phyloP scores from a whole-genome alignment of 2,888 invertebrate species.

The Sarcophaga subvicina region DNA sequence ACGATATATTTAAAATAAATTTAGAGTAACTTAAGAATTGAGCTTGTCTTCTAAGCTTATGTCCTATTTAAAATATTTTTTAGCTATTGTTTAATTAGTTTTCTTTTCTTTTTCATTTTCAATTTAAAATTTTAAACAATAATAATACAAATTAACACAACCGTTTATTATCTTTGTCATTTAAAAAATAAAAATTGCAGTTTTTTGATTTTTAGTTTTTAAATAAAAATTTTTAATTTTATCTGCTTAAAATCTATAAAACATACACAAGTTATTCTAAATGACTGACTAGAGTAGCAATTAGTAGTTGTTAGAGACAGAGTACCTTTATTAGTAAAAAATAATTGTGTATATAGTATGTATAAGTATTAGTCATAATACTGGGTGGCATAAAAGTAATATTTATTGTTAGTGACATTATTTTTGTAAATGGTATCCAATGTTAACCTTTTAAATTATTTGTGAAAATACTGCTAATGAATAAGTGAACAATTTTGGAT shows the following conservation, averaged over 20 bases:
- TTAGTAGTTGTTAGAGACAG: not conserved
- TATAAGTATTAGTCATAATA: not conserved
- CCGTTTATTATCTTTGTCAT: not conserved
- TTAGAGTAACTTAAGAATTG: not conserved
- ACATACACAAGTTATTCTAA: constrained; percentile 30
- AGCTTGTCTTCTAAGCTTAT: not conserved
- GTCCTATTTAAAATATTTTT: not conserved
- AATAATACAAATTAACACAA: constrained; percentile 18
- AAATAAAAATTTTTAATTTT: not conserved
- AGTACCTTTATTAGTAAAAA: constrained; percentile 4
- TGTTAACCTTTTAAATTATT: too few species aligned
- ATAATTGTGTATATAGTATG: not conserved
- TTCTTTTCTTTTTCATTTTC: not conserved
- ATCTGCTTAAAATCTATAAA: constrained; percentile 47
- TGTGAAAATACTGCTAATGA: too few species aligned
- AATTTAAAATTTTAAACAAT: not conserved
- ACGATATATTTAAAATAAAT: not conserved
- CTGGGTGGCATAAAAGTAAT: too few species aligned
- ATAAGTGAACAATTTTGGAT: too few species aligned
- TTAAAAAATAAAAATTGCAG: not conserved
- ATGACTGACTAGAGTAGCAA: constrained; percentile 49
- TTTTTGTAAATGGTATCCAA: too few species aligned
- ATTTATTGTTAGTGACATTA: too few species aligned
- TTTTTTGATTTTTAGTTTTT: constrained; percentile 15
- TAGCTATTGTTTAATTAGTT: not conserved